Conservation (phyloP, 1,140 invertebrate genomes). For the Philopotamus ludificatus region DNA sequence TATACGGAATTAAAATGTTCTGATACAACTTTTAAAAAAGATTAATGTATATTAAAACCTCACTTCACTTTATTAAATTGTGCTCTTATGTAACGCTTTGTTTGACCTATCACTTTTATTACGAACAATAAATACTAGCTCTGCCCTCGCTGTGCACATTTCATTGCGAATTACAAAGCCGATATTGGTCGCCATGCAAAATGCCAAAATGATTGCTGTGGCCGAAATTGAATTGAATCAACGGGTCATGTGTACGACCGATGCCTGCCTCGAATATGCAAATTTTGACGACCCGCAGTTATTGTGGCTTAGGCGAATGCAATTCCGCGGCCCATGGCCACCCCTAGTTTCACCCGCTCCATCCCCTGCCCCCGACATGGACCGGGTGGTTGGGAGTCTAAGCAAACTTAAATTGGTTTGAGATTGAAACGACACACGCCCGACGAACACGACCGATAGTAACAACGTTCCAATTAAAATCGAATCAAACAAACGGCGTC, state of each 20-base stretch:
- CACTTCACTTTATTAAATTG: too few relatives aligned
- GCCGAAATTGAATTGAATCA: constrained; percentile 16
- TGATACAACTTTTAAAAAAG: too few relatives aligned
- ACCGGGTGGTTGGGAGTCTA: neutral
- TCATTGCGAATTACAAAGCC: too few relatives aligned
- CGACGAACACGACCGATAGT: neutral
- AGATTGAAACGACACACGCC: constrained; percentile 1
- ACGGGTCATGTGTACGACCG: constrained; percentile 5
- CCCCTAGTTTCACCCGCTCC: neutral
- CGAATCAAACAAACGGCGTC: too few relatives aligned
- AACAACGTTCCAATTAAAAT: neutral
- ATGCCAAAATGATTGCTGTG: constrained; percentile 10
- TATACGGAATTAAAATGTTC: too few relatives aligned
- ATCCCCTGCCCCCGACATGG: neutral
- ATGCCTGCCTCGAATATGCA: constrained; percentile 13
- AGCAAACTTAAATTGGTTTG: constrained; percentile 1
- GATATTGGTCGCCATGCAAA: too few relatives aligned
- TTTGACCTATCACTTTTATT: too few relatives aligned
- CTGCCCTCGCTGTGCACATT: too few relatives aligned
- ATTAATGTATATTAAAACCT: too few relatives aligned
- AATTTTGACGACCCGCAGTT: constrained; percentile 9
- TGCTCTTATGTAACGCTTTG: too few relatives aligned
- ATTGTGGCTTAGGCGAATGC: constrained; percentile 1
- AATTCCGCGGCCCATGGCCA: neutral
- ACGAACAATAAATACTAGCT: too few relatives aligned